Evolutionary conservation across 2,113 vertebrate species (phyloP), one percentile per base, ranked within the genome.

Genomic region (Leptobrachium leishanense): DNA sequence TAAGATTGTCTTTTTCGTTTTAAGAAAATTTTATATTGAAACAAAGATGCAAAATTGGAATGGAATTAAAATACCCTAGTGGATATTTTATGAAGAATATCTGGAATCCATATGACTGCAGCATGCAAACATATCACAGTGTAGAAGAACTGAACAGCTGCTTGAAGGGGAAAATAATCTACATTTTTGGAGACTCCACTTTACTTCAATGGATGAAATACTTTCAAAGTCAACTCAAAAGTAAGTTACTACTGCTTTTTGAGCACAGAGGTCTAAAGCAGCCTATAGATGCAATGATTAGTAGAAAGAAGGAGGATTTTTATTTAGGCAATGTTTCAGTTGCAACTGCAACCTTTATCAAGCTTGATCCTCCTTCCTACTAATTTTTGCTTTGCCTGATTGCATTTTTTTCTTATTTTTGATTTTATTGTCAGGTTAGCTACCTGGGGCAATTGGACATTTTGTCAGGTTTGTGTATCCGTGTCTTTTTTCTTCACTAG

Each of bases 21-120:
- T 42, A 43, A 44, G 68, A 39, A 3, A 20, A 55, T 15, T 65
- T 2, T n/a, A 6, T 13, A 2, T 2, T 41, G 0, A 76, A 41
- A 3, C 53, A 72, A 40, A 72, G 20, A 63, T 76, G 83, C 44
- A 70, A n/a, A 66, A 43, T 59, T 6, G 74, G 76, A 65, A 75
- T 82, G 68, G n/a, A 39, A 1, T 82, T 80, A 40, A 62, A 74
- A 39, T 67, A 53, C n/a, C 80, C 76, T 68, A 72, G 81, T 73
- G 83, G 83, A 50, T 69, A 63, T 20, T 68, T 67, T 13, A 31
- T 72, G 42, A 13, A 79, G 15, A 42, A 68, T 2, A 3, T 50
- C 0, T 82, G 83, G 83, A 50, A 53, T 9, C 68, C 76, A 0
- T 43, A 39, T 5, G n/a, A 40, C 20, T 31, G 20, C 20, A 31